A percentile compares a stretch with the other conserved stretches of the same genome.
Evolutionary conservation across 2,113 vertebrate species (phyloP).

Genomic region (Gopherus evgoodei): DNA sequence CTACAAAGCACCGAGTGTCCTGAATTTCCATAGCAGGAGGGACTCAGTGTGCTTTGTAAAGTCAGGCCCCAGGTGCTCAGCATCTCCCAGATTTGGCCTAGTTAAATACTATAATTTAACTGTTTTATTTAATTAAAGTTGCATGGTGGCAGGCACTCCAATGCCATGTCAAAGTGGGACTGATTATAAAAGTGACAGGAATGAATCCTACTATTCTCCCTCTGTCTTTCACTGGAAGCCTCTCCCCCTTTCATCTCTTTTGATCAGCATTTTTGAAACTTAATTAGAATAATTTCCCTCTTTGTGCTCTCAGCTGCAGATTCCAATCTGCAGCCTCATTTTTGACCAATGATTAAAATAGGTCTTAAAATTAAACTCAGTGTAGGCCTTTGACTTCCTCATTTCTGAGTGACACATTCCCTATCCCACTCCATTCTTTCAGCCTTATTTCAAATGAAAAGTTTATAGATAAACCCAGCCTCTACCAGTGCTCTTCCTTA

Average conservation of each 20-base stretch:
- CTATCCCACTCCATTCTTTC: not conserved
- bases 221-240: not conserved
- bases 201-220: not conserved
- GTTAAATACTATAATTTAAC: not conserved
- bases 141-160: not conserved
- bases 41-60: not conserved
- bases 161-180: not conserved
- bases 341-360: not conserved
- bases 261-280: not conserved
- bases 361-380: not conserved
- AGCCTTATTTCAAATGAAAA: not conserved
- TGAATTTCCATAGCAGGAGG: not conserved
- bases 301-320: not conserved
- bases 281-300: constrained; percentile 36
- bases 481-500: not conserved
- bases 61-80: not conserved
- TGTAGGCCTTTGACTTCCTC: not conserved
- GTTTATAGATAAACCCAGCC: not conserved
- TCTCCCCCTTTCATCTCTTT: not conserved
- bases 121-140: constrained; percentile 8
- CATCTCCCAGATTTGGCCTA: not conserved
- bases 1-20: not conserved
- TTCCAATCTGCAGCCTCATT: not conserved
- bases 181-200: not conserved
- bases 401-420: not conserved